A percentile compares a stretch with the other conserved stretches of the same genome.
Evolutionary conservation across 1,140 invertebrate genomes (phyloP).

Genomic region (Scylla paramamosain): DNA sequence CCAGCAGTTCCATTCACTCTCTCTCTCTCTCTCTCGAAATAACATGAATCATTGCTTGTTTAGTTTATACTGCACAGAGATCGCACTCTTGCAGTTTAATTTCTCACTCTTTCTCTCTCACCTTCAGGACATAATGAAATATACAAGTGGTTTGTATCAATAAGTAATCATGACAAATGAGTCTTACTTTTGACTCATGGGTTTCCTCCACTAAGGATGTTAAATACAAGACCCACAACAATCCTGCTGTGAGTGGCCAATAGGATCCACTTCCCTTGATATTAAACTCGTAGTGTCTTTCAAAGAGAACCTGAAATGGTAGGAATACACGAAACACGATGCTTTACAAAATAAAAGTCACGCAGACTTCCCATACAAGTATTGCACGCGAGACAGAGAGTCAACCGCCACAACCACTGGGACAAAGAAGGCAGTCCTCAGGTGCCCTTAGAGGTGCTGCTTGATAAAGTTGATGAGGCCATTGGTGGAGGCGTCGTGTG

Average conservation of each 20-base stretch:
- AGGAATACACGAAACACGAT: neutral
- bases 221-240: neutral
- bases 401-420: neutral
- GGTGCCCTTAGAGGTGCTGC: slow-evolving; percentile 77
- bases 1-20: too few relatives aligned
- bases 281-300: neutral
- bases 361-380: neutral
- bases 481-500: slow-evolving; percentile 95
- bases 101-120: too few relatives aligned
- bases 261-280: neutral
- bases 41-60: too few relatives aligned
- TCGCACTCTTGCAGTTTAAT: too few relatives aligned
- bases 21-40: too few relatives aligned
- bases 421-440: neutral
- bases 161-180: too few relatives aligned
- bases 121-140: too few relatives aligned
- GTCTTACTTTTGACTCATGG: too few relatives aligned
- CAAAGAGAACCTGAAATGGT: neutral
- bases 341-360: neutral
- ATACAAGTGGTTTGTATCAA: too few relatives aligned
- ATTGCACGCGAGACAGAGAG: neutral
- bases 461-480: slow-evolving; percentile 97
- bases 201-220: too few relatives aligned
- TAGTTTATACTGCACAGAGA: too few relatives aligned
- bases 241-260: neutral